Base-by-base conservation (phyloP, 2,888 invertebrate species). In the Periphyllus acericola region DNA sequence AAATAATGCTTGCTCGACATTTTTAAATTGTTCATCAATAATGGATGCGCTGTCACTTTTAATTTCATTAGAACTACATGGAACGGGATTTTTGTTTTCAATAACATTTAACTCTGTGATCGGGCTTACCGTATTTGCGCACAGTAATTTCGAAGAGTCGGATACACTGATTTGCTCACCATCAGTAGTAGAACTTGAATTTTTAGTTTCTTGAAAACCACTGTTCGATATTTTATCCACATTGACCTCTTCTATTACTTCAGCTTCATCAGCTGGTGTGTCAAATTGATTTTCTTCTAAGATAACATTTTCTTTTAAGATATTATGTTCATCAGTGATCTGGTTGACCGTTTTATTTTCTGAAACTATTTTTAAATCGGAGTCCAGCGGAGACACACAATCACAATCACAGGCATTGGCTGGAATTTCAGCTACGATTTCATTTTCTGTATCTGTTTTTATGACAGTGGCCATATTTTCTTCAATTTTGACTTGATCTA, bases 391-490 rank as follows among this genome's bases (percentile, higher is more conserved):
- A 4, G 11, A 17, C 2, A 0, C 34, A 3, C 0, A 29, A 9
- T 72, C 19, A 8, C 25, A 36, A 17, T 11, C 21, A 1, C 19
- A 5, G n/a, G 32, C 25, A 0, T 60, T 40, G 1, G 14, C 21
- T 32, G 11, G 4, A 19, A 66, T 29, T 29, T 21, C 60, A 0
- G 1, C 17, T 17, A 21, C 2, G 36, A 2, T 17, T 74, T 55
- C 17, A 36, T 55, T 55, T 17, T 78, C 46, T 9, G 3, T 78
- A 79, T 66, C 75, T 17, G 17, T 14, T 52, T 82, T 89, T 36
- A 46, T 11, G 79, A 32, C 40, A 55, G 25, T 19, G 36, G 55
- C 55, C 29, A 2, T n/a, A n/a, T 66, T 83, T 78, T 29, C 25
- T 29, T 80, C 55, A 11, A 17, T 3, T 11, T 8, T 11, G 78